Percentiles rank a stretch among this genome's conserved stretches.
These are phyloP conservation scores for Brachionus paranguensis DNA, from an alignment of 1,140 invertebrate species.

Conservation along the genomic window DNA sequence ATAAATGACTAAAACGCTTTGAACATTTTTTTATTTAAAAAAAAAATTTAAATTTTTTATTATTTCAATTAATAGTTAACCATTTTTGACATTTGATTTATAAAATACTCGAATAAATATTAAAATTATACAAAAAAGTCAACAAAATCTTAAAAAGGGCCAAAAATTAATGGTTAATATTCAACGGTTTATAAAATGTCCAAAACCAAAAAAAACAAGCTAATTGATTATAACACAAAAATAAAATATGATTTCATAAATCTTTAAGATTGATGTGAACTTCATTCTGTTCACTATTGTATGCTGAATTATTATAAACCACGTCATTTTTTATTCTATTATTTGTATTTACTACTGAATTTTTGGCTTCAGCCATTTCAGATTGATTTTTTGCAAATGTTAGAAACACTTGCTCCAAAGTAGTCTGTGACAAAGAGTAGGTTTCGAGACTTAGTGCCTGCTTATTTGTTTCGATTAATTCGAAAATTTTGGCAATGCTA, in stretches of 20 bases:
- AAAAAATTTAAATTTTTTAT: no score
- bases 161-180: not conserved
- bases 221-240: not conserved
- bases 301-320: not conserved
- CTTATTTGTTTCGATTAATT: constrained; percentile 13
- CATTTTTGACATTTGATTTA: no score
- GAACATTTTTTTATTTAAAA: no score
- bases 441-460: constrained; percentile 20
- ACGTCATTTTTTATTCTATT: not conserved
- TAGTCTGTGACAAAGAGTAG: constrained; percentile 27
- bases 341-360: not conserved
- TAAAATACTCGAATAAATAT: no score
- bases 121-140: no score
- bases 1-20: no score
- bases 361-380: not conserved
- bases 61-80: no score
- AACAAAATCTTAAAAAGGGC: no score
- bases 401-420: constrained; percentile 38
- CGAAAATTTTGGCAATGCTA: constrained; percentile 18
- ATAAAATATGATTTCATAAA: not conserved
- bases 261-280: not conserved
- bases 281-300: not conserved
- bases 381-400: constrained; percentile 30
- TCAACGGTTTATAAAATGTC: not conserved
- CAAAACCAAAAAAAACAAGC: not conserved